Conservation (phyloP, 2,797 vertebrate species). For the Alca torda region DNA sequence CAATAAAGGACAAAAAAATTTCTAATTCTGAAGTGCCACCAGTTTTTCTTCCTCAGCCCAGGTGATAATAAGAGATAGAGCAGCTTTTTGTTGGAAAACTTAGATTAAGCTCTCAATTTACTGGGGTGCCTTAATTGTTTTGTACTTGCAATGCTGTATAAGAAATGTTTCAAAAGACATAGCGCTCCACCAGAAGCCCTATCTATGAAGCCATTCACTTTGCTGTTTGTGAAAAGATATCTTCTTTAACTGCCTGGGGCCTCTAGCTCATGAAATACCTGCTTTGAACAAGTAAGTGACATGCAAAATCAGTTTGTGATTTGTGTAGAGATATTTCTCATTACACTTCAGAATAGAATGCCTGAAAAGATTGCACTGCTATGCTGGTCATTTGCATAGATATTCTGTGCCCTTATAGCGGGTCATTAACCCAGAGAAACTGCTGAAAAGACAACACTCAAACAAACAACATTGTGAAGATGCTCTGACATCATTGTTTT, state of each 20-base stretch:
- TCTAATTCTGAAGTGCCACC: neutral
- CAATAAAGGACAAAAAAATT: neutral
- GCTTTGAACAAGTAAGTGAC: neutral
- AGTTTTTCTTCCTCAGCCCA: neutral
- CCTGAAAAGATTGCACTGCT: neutral
- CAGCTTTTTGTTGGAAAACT: neutral
- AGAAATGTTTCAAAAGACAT: neutral
- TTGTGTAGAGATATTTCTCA: neutral
- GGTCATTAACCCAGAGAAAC: neutral
- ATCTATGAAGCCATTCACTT: neutral
- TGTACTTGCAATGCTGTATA: neutral
- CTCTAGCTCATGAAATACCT: neutral
- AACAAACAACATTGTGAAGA: neutral
- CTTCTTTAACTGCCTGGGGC: neutral
- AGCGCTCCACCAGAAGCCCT: neutral
- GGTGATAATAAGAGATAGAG: neutral
- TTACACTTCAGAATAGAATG: neutral
- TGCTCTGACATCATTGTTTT: neutral
- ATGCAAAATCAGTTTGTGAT: neutral
- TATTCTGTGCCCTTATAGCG: neutral
- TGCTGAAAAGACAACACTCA: neutral
- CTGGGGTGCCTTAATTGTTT: neutral
- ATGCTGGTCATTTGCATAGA: neutral
- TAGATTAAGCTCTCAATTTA: neutral
- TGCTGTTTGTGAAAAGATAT: neutral